Base-by-base conservation (phyloP, 2,797 vertebrate species). In the Tangara arthus region DNA sequence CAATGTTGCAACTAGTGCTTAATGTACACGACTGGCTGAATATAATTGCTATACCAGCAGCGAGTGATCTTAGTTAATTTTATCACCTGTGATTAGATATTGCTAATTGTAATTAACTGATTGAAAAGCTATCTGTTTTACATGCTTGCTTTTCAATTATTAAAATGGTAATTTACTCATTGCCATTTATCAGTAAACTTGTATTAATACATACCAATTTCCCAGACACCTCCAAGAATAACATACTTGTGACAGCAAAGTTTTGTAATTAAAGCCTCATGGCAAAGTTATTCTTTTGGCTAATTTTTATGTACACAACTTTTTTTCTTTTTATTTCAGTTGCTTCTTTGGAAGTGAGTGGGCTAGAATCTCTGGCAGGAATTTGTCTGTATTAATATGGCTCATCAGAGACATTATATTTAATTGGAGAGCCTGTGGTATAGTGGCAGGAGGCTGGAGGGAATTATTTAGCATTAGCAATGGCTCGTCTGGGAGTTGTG, bases 401-500 rank as follows among this genome's bases (percentile, higher is more conserved):
- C 94, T 98, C 97, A 98, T 98, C 96, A 97, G 98, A 98, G 98
- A 98, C 98, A 97, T 97, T 98, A 97, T 97, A 98, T 98, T 98
- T 98, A 99, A 99, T 98, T 98, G 98, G 98, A 93, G 97, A 97
- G 97, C 98, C 98, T 97, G 98, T 42, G 95, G 97, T 98, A 97
- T 81, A 97, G 96, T 98, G 97, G 98, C 97, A 98, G 98, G 98
- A 98, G 98, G 97, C 98, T 98, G 97, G 98, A 98, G 98, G 98
- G 98, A 99, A 98, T 99, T 98, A 99, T 98, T 98, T 97, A 98
- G 98, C 98, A 98, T 99, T 98, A 99, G 98, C 97, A 96, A 97
- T 93, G 97, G 95, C 98, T 98, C 98, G 98, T 98, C 97, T 98
- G 99, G 99, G 98, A 99, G 98, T 98, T 98, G 96, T 96, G 96